Base-by-base conservation (phyloP, 2,888 invertebrate species). In the Scrobipalpa atriplicella region DNA sequence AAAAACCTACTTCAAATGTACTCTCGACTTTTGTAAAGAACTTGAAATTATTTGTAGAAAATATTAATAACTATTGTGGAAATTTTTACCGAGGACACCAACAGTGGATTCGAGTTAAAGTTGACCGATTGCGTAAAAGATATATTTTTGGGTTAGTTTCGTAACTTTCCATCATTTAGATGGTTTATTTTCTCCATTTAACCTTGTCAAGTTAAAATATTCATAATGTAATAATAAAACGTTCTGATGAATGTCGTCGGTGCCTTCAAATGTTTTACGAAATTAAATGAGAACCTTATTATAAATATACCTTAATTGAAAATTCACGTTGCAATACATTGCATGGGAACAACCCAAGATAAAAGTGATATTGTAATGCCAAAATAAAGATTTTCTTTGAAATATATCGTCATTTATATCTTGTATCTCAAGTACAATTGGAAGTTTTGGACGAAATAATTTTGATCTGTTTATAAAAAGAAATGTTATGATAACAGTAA, bases 181-280 rank as follows among this genome's bases (percentile, higher is more conserved):
- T 38, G 8, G 29, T 36, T 58, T 38, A 58, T 58, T 36, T 58
- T 58, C 58, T 58, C 38, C 38, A 38, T 58, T 38, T 9, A 38
- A 58, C 38, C 58, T 58, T 58, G 11, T 58, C 21, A 52, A 52
- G 38, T 58, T 29, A 36, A 36, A 36, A 21, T 54, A 19, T 10
- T 19, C 19, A 21, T 19, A 6, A 52, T n/a, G n/a, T 47, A n/a
- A 5, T 47, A n/a, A 47, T 47, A 47, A 16, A 16, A 47, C 16
- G 7, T n/a, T 16, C 2, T 16, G 8, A 47, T 47, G n/a, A n/a
- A 47, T 47, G 16, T n/a, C 16, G 16, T 7, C 16, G 47, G 16
- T 47, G 47, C 16, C 47, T 16, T 10, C 13, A 47, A 47, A 43
- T 3, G 11, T 16, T 47, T 16, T 47, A 43, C 11, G 43, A 43